phyloP scores from a whole-genome alignment of 2,888 invertebrate species.

The Andrena hattorfiana region DNA sequence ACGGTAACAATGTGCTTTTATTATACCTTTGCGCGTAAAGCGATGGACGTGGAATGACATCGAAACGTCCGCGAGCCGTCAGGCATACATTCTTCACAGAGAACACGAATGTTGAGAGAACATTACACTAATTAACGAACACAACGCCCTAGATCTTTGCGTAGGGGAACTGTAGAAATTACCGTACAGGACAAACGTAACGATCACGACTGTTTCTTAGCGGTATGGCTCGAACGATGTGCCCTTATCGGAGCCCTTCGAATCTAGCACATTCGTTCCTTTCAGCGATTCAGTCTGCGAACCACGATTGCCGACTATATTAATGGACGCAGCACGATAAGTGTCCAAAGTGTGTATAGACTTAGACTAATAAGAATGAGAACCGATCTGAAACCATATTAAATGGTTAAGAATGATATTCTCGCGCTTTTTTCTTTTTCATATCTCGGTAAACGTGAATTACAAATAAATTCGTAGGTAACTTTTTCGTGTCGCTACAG shows the following conservation, averaged over 20 bases:
- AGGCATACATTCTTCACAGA: no score
- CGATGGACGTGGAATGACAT: no score
- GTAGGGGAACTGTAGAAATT: conserved; percentile 42
- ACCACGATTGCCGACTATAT: conserved; percentile 6
- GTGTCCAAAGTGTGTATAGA: conserved; percentile 64
- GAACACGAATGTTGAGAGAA: no score
- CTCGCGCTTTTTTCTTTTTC: conserved; percentile 17
- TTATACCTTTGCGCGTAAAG: no score
- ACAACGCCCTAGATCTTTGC: conserved; percentile 30
- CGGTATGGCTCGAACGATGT: conserved; percentile 27
- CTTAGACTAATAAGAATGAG: conserved; percentile 52
- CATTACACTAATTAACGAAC: conserved; percentile 10
- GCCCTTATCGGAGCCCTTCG: neutral
- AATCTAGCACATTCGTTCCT: conserved; percentile 7
- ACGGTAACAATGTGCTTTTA: conserved; percentile 7
- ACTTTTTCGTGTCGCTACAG: conserved; percentile 45
- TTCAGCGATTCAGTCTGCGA: conserved; percentile 5
- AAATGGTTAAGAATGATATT: conserved; percentile 42
- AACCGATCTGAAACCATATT: conserved; percentile 35
- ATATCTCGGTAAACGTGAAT: conserved; percentile 11
- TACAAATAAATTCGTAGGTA: conserved; percentile 42
- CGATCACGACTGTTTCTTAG: conserved; percentile 51
- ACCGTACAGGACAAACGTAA: conserved; percentile 62
- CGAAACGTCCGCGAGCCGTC: no score
- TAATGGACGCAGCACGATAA: conserved; percentile 18